phyloP scores from a whole-genome alignment of 2,888 invertebrate genomes.

The Icerya purchasi region DNA sequence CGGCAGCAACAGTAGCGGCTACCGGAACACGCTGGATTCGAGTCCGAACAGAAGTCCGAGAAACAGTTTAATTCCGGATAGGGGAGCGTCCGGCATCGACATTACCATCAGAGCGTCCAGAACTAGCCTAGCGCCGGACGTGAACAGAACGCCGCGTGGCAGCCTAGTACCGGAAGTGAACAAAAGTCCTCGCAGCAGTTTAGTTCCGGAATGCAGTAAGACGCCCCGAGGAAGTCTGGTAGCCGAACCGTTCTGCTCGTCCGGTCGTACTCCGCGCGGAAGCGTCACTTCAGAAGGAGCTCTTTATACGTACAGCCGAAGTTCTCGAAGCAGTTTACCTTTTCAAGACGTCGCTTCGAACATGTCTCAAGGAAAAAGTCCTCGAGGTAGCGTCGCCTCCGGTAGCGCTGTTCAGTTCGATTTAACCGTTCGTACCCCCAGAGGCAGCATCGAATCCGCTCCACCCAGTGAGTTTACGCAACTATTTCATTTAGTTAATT shows the following conservation, averaged over 20 bases:
- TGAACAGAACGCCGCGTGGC: slow-evolving; percentile 27
- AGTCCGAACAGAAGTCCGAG: slow-evolving; percentile 35
- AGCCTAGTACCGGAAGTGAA: slow-evolving; percentile 30
- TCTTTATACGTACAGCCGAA: slow-evolving; percentile 26
- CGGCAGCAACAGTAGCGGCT: slow-evolving; percentile 31
- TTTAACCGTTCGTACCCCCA: slow-evolving; percentile 27
- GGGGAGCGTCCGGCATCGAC: slow-evolving; percentile 28
- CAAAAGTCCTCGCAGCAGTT: slow-evolving; percentile 26
- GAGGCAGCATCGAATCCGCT: slow-evolving; percentile 33
- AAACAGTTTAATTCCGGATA: slow-evolving; percentile 25
- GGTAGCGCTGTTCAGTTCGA: slow-evolving; percentile 14
- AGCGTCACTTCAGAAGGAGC: slow-evolving; percentile 26
- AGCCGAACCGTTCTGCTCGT: slow-evolving; percentile 22
- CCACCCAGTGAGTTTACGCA: slow-evolving; percentile 23
- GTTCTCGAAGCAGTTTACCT: slow-evolving; percentile 36
- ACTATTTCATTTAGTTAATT: too few species aligned
- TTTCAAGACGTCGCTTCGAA: slow-evolving; percentile 24
- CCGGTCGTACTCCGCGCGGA: slow-evolving; percentile 27
- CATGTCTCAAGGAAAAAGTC: slow-evolving; percentile 18
- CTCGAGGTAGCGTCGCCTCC: slow-evolving; percentile 34
- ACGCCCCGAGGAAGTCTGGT: slow-evolving; percentile 40
- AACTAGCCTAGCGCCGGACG: slow-evolving; percentile 20
- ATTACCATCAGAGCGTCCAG: slow-evolving; percentile 26
- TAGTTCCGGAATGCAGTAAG: slow-evolving; percentile 29
- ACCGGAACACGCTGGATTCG: slow-evolving; percentile 29